Base-by-base conservation (phyloP, 2,113 vertebrate genomes). In the Gambusia affinis region DNA sequence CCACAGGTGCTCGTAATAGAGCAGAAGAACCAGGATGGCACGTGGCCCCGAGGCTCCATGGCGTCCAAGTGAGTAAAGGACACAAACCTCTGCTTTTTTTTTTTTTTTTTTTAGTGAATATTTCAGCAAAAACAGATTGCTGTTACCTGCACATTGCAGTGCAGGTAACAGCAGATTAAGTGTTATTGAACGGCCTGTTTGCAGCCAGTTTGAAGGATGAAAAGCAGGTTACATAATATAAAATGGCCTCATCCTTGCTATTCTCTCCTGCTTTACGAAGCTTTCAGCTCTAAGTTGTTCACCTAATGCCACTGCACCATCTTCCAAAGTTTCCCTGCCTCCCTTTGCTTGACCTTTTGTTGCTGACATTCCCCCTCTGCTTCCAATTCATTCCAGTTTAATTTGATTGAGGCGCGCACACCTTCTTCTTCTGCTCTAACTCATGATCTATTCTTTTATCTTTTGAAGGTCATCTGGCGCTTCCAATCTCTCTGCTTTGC, bases 401-500 rank as follows among this genome's bases (percentile, higher is more conserved):
- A 72, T 86, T 88, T 86, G 35, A 79, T 73, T 28, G 64, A 75
- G 76, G 31, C 70, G 70, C 71, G 12, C 51, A 72, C 84, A 66
- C 60, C 70, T 82, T 88, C 70, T 88, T 87, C 12, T 81, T 37
- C 79, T 71, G 3, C 81, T 90, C 88, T 92, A 92, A 92, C 86
- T 90, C 90, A 87, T 83, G 76, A 78, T 91, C 85, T 92, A 96
- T 97, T 96, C 94, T 96, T 67, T 93, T 97, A 95, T 98, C 96
- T 94, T 97, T 97, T 95, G 94, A 98, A 99, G 97, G 97, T 98
- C 97, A 95, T 96, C 97, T 95, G 96, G 97, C 95, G 95, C 97
- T 96, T 97, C 97, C 93, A 96, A 97, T 97, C 97, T 98, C 95
- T 97, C 97, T 96, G 92, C 97, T 96, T 98, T 99, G 96, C 97